Base-by-base conservation (phyloP, 2,113 vertebrate species). In the Cyanoliseus patagonus region DNA sequence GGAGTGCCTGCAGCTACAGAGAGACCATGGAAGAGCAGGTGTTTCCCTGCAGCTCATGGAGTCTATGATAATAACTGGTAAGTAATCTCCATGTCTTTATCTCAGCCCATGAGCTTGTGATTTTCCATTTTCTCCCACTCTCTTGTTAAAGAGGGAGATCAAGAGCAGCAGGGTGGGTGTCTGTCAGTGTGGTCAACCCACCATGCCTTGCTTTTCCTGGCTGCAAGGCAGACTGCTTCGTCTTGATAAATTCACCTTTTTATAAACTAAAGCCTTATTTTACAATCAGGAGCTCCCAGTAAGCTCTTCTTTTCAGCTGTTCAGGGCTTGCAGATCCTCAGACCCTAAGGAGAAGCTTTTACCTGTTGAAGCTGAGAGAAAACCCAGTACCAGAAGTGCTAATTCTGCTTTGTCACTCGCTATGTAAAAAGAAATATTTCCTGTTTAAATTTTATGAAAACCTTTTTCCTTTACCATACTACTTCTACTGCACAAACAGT, bases 1-100 rank as follows among this genome's bases (percentile, higher is more conserved):
- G 19, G 31, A 33, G 55, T 3, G 6, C 30, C 23, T 31, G 13
- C 11, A 24, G 20, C 17, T 7, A 4, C 4, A 23, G 30, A 47
- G 20, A 19, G 5, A 16, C 8, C 0, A 0, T 2, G 5, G 39
- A 25, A 16, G 7, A 79, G 35, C 17, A n/a, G 37, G 0, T 10
- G 11, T 27, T 70, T 27, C 18, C 61, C 28, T 69, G 23, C 53
- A 35, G 62, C n/a, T 10, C 13, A 0, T 1, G 5, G 41, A 42
- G 17, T 3, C 27, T 47, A 13, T 9, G 10, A 17, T 8, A 11
- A 14, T 5, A 17, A 11, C 0, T 13, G 15, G 7, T 35, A 13
- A 47, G 35, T 35, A 11, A 27, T 28, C 22, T 57, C 19, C 35
- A 13, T 28, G 31, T 12, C 18, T 78, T 62, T 17, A 11, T 19